Base-by-base conservation (phyloP, 1,140 invertebrate genomes). In the Drosophila orosa region DNA sequence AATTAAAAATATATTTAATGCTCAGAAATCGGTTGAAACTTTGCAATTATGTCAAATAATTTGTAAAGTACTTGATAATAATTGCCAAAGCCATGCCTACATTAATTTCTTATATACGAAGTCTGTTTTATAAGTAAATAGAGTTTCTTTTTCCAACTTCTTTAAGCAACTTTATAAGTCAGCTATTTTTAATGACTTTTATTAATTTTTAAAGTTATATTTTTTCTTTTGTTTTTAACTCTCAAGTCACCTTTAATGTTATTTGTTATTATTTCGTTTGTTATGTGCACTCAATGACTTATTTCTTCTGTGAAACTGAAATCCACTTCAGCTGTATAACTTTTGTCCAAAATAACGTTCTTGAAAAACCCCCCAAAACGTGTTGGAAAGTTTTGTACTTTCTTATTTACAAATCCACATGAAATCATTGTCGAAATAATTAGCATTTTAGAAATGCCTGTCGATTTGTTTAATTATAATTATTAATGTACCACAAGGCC, bases 391-490 rank as follows among this genome's bases (percentile, higher is more conserved):
- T 35, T 52, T 33, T 35, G n/a, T 9, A 35, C 50, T 35, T 52
- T 52, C 29, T 22, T 22, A 15, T 48, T 48, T 17, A 1, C 50
- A 22, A 39, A 22, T 33, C 29, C 29, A 33, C 29, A 33, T 15
- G 12, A 33, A 33, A 52, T 35, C 31, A 54, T 33, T 54, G 50
- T 35, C n/a, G 5, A 33, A 35, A 54, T 54, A 54, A 54, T 54
- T 54, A 33, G 50, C 19, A 33, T 54, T 35, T 54, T 35, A 4
- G 31, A 54, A 54, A 54, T 54, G 50, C n/a, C 24, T 54, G 8
- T 35, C 50, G 50, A 54, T 54, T 54, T 35, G 29, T 35, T 54
- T 54, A 54, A 54, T 54, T 54, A 24, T 33, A 35, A 54, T 54
- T 54, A 54, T 54, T 35, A 54, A 54, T 54, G 50, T 33, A 35